A percentile compares a stretch with the other conserved stretches of the same genome.
These are phyloP conservation scores for Cebidichthys violaceus DNA, from an alignment of 2,113 vertebrate species.

Conservation along the genomic window DNA sequence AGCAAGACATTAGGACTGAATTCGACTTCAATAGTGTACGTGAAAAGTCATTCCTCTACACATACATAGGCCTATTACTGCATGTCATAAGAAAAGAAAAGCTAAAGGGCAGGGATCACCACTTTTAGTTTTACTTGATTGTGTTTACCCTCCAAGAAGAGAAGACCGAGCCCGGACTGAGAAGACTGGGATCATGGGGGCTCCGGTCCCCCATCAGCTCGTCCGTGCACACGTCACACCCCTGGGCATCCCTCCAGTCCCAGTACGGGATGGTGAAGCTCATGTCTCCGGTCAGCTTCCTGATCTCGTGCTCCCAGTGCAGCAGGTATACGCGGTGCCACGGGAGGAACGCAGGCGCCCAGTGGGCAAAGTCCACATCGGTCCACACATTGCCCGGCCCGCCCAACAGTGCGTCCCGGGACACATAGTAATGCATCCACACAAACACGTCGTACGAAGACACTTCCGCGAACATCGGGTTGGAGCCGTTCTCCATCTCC, in stretches of 20 bases:
- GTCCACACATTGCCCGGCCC: conserved; percentile 86
- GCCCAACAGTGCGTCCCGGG: conserved; percentile 88
- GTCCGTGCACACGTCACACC: conserved; percentile 91
- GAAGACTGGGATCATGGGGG: conserved; percentile 82
- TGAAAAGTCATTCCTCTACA: not conserved
- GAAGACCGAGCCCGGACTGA: conserved; percentile 94
- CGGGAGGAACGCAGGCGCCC: conserved; percentile 92
- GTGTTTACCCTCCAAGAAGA: conserved; percentile 92
- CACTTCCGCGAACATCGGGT: conserved; percentile 88
- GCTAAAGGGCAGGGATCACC: not conserved
- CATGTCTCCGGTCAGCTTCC: conserved; percentile 87
- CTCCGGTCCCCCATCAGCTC: conserved; percentile 90
- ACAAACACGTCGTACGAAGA: conserved; percentile 94
- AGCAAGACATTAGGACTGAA: not conserved
- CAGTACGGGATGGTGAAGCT: conserved; percentile 95
- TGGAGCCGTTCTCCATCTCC: conserved; percentile 92
- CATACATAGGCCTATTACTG: not conserved
- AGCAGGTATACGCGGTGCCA: conserved; percentile 94
- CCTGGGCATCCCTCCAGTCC: conserved; percentile 93
- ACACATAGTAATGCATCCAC: conserved; percentile 97
- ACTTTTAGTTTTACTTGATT: not conserved
- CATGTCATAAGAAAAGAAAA: not conserved
- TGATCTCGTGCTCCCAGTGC: conserved; percentile 92
- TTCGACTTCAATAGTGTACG: not conserved
- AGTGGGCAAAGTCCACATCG: conserved; percentile 94